A percentile compares a stretch with the other conserved stretches of the same genome.
Evolutionary conservation across 2,113 vertebrate species (phyloP).

Genomic region (Crocuta crocuta): DNA sequence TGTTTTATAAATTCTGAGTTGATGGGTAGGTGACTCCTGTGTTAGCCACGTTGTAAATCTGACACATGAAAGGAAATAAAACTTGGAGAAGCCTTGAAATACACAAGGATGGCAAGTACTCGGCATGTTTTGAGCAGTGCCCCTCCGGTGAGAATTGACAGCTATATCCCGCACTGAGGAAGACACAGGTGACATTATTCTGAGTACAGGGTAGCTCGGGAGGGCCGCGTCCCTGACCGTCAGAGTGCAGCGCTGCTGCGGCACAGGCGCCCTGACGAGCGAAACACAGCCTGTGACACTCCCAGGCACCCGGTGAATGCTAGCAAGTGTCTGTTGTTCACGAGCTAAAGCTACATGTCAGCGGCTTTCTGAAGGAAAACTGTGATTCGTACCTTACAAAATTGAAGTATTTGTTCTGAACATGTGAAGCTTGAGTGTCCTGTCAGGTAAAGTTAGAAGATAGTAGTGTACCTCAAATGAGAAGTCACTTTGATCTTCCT

Average conservation of each 20-base stretch:
- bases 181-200: neutral
- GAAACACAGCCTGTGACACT: neutral
- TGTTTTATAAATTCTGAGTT: constrained; percentile 78
- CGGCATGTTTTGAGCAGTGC: neutral
- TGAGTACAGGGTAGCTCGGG: neutral
- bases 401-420: neutral
- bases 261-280: neutral
- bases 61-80: constrained; percentile 35
- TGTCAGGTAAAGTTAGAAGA: neutral
- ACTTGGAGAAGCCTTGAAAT: constrained; percentile 66
- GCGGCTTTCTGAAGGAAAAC: constrained; percentile 7
- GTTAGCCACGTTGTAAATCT: constrained; percentile 55
- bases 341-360: neutral
- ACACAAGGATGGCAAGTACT: constrained; percentile 42
- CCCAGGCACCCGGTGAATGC: neutral
- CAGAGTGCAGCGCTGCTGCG: neutral
- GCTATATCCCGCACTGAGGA: neutral
- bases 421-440: neutral
- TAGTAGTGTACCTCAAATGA: neutral
- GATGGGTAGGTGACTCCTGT: constrained; percentile 68
- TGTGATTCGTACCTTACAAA: neutral
- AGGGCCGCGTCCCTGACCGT: neutral
- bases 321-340: neutral
- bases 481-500: constrained; percentile 2
- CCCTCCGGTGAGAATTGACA: neutral